Conservation (phyloP, 2,888 invertebrate genomes). For the Tinea pellionella region DNA sequence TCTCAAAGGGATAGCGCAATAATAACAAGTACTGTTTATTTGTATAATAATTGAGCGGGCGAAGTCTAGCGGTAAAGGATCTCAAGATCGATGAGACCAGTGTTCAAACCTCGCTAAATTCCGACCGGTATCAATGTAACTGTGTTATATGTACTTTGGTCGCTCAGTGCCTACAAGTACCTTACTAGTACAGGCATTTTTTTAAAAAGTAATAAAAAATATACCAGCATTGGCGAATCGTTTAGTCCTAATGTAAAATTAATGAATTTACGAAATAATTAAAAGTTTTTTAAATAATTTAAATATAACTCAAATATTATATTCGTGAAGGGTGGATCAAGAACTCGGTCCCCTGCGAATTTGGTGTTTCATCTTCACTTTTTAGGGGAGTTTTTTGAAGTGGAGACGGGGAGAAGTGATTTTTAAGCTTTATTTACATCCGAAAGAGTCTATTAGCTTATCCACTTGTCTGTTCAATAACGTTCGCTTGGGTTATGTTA, state of each 20-base stretch:
- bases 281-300: not conserved
- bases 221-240: not conserved
- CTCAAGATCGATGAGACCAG: no score
- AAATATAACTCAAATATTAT: not conserved
- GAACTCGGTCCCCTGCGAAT: constrained; percentile 17
- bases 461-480: constrained; percentile 18
- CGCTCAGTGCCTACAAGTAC: no score
- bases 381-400: constrained; percentile 28
- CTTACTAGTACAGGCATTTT: no score
- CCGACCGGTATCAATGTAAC: no score
- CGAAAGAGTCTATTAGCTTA: constrained; percentile 34
- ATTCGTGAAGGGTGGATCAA: not conserved
- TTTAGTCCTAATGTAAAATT: not conserved
- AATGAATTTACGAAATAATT: not conserved
- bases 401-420: constrained; percentile 35
- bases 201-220: no score
- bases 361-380: constrained; percentile 32
- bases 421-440: constrained; percentile 47
- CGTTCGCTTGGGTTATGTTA: not conserved
- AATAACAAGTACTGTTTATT: no score
- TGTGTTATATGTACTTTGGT: no score
- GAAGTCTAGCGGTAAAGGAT: no score
- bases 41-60: no score
- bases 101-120: no score
- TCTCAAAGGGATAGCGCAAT: no score